These are phyloP conservation scores for Fragum sueziense DNA, from an alignment of 2,888 invertebrate species.

Conservation along the genomic window DNA sequence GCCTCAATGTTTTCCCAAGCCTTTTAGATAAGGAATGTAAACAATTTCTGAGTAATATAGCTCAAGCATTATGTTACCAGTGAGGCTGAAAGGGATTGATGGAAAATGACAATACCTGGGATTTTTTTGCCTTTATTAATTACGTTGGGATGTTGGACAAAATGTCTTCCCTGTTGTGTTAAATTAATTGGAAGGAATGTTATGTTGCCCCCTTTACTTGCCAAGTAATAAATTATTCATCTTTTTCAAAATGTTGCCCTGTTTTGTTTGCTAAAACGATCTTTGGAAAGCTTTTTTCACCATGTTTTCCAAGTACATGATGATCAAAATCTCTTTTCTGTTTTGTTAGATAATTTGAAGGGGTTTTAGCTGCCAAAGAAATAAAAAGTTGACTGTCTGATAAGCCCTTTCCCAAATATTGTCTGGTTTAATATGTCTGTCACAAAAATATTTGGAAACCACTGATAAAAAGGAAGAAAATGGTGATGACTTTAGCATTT, in stretches of 20 bases:
- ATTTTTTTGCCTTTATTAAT: not conserved
- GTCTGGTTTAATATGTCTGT: not conserved
- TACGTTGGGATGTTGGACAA: not conserved
- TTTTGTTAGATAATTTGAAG: too few relatives aligned
- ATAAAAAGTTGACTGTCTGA: not conserved
- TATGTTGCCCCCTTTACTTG: not conserved
- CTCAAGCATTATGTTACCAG: not conserved
- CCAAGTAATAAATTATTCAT: too few relatives aligned
- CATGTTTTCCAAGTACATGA: too few relatives aligned
- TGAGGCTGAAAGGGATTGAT: not conserved
- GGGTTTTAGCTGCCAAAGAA: too few relatives aligned
- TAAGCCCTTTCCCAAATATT: not conserved
- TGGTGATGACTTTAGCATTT: not conserved
- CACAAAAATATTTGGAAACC: not conserved
- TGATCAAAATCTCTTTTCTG: too few relatives aligned
- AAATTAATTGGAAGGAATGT: not conserved
- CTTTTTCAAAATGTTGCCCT: too few relatives aligned
- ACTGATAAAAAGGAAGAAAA: not conserved
- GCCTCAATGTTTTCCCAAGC: too few relatives aligned
- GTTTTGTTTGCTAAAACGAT: too few relatives aligned
- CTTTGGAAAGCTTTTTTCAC: too few relatives aligned
- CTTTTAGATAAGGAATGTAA: too few relatives aligned
- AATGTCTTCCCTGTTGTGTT: not conserved
- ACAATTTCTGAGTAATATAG: too few relatives aligned
- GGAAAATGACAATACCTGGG: not conserved